Base-by-base conservation (phyloP, 1,140 invertebrate species). In the Agrilus planipennis region DNA sequence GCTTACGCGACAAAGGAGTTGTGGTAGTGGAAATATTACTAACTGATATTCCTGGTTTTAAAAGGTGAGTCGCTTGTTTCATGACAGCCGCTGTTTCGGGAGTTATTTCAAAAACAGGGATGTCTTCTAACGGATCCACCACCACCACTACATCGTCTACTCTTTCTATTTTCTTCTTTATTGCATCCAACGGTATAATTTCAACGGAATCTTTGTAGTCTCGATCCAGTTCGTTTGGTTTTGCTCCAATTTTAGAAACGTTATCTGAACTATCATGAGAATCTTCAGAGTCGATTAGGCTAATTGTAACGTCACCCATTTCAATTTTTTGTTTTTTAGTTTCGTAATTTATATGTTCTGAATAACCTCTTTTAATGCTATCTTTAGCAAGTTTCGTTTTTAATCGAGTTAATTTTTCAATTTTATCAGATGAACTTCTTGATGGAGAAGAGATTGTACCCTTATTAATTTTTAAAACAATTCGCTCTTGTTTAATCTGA, bases 321-420 rank as follows among this genome's bases (percentile, higher is more conserved):
- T 40, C 38, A 31, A 34, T 36, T n/a, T n/a, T n/a, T n/a, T n/a
- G n/a, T n/a, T n/a, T n/a, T n/a, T n/a, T n/a, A n/a, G n/a, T n/a
- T n/a, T n/a, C n/a, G n/a, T n/a, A n/a, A n/a, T n/a, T n/a, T n/a
- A n/a, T n/a, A n/a, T n/a, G n/a, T n/a, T n/a, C n/a, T n/a, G n/a
- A n/a, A n/a, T n/a, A n/a, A n/a, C n/a, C 27, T 7, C n/a, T 20
- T 34, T 41, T 41, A 16, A 9, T 11, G n/a, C n/a, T n/a, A n/a
- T 51, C 57, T 47, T 57, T 61, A 0, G 59, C 57, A 44, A 61
- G 58, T 41, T 60, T 63, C 14, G 61, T 32, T 40, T 60, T 62
- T 10, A 62, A 57, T 45, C 59, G 61, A 2, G 47, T 51, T 5
- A 59, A 42, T 42, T 59, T 61, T 30, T 54, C 53, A n/a, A 51